These are phyloP conservation scores for Lemur catta DNA, from an alignment of 2,797 vertebrate species.

Conservation along the genomic window DNA sequence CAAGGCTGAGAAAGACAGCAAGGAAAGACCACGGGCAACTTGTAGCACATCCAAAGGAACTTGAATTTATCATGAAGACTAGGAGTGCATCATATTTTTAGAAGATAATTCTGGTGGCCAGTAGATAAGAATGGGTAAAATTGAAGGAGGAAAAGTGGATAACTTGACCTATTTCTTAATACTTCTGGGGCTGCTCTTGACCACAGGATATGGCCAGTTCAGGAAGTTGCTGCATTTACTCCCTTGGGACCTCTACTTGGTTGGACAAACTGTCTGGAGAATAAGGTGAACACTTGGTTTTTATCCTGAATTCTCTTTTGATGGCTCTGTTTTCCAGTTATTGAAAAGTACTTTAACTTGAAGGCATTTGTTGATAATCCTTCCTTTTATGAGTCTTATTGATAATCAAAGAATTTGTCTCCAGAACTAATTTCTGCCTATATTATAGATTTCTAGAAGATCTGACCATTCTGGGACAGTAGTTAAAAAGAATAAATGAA, in stretches of 20 bases:
- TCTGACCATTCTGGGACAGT: not conserved
- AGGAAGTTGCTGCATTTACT: not conserved
- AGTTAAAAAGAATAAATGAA: not conserved
- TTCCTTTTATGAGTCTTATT: slow-evolving; percentile 12
- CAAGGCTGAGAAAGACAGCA: not conserved
- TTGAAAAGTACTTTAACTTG: not conserved
- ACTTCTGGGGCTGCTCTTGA: not conserved
- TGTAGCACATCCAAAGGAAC: too few relatives aligned
- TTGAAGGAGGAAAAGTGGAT: not conserved
- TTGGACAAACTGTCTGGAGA: not conserved
- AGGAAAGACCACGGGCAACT: not conserved
- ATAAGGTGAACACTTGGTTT: not conserved
- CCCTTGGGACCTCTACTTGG: not conserved
- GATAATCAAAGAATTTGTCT: not conserved
- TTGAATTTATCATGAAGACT: too few relatives aligned
- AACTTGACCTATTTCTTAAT: not conserved
- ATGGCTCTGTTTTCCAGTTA: not conserved
- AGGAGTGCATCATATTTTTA: not conserved
- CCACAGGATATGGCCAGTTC: not conserved
- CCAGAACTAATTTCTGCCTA: slow-evolving; percentile 27
- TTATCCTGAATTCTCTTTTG: not conserved
- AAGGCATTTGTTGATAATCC: not conserved
- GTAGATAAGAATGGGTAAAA: not conserved
- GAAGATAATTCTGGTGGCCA: not conserved
- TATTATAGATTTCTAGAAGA: not conserved